Conservation (phyloP, 2,797 vertebrate species). For the Eulemur coronatus region DNA sequence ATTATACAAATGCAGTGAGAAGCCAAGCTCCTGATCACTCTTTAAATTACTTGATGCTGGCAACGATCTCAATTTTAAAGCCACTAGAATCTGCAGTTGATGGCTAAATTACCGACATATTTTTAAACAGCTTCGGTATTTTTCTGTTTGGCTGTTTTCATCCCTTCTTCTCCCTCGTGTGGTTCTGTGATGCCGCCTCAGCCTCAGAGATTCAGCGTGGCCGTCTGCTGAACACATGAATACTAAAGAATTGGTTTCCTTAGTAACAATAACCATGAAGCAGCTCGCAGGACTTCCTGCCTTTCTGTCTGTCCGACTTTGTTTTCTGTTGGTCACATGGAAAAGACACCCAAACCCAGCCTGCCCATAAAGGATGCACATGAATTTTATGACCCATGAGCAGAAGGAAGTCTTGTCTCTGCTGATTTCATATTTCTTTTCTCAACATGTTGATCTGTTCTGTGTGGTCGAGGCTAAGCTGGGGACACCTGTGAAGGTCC, state of each 20-base stretch:
- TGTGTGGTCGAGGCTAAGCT: background rate
- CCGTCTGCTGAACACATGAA: conserved; percentile 82
- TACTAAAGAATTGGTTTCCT: conserved; percentile 86
- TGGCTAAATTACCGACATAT: background rate
- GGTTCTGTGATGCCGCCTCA: conserved; percentile 61
- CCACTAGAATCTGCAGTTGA: background rate
- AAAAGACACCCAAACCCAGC: conserved; percentile 67
- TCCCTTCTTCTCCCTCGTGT: conserved; percentile 39
- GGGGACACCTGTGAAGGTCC: background rate
- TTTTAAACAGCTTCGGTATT: background rate
- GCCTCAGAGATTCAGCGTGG: conserved; percentile 60
- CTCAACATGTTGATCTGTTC: background rate
- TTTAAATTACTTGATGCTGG: background rate
- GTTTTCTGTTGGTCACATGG: conserved; percentile 71
- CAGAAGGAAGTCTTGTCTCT: background rate
- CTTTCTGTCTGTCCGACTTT: conserved; percentile 79
- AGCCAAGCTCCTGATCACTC: background rate
- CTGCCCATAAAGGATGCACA: conserved; percentile 37
- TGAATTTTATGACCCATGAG: background rate
- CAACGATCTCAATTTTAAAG: background rate
- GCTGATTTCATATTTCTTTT: background rate
- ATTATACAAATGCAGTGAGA: background rate
- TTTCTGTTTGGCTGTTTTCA: conserved; percentile 53
- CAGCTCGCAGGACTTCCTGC: conserved; percentile 79
- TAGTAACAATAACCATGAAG: conserved; percentile 84